These are phyloP conservation scores for Sinocyclocheilus anshuiensis DNA, from an alignment of 2,113 vertebrate species.

Conservation along the genomic window DNA sequence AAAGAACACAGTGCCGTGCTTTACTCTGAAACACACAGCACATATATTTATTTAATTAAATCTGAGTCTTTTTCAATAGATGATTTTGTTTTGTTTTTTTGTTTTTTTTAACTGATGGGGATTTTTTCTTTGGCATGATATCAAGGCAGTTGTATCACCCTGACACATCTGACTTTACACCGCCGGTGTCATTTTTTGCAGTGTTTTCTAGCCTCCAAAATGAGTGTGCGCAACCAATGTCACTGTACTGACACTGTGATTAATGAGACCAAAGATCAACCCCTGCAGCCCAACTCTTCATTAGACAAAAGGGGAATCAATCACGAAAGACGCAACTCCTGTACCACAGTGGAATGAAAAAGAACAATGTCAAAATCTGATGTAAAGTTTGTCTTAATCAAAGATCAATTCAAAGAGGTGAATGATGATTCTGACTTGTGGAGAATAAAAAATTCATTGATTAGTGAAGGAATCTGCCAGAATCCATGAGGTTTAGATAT, in stretches of 20 bases:
- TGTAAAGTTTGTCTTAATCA: slow-evolving; percentile 53
- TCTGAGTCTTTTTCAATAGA: too few relatives aligned
- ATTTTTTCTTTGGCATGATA: not conserved
- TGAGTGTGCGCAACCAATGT: slow-evolving; percentile 9
- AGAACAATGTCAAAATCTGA: slow-evolving; percentile 52
- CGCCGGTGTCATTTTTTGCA: not conserved
- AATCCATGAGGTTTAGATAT: slow-evolving; percentile 20
- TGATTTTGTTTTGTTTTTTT: not conserved
- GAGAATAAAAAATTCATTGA: slow-evolving; percentile 14
- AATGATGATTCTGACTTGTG: slow-evolving; percentile 3
- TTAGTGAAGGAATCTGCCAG: slow-evolving; percentile 26
- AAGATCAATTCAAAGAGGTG: slow-evolving; percentile 36
- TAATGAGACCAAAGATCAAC: slow-evolving; percentile 43
- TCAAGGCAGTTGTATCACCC: not conserved
- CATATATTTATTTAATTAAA: too few relatives aligned
- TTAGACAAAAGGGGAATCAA: slow-evolving; percentile 38
- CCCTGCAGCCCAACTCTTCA: slow-evolving; percentile 28
- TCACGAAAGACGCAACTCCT: slow-evolving; percentile 36
- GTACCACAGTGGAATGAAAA: slow-evolving; percentile 15
- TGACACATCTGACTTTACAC: not conserved
- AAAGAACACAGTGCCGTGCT: too few relatives aligned
- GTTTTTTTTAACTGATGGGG: not conserved
- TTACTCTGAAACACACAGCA: too few relatives aligned
- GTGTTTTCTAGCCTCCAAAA: not conserved
- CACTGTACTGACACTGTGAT: slow-evolving; percentile 35